Evolutionary conservation across 2,113 vertebrate species (phyloP), one percentile per base, ranked within the genome.

Genomic region (Oophaga pumilio): DNA sequence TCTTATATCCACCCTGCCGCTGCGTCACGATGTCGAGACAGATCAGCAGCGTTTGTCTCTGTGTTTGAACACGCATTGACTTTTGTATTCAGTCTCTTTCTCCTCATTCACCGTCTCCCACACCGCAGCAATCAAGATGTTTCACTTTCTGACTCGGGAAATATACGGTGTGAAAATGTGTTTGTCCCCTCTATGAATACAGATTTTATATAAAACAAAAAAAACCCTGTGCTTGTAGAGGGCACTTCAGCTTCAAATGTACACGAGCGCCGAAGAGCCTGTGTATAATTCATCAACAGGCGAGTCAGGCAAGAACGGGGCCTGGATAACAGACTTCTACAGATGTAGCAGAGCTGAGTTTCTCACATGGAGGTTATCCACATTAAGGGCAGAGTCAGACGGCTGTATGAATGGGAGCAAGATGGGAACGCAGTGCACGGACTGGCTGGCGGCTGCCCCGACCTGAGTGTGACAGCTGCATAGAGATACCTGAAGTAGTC

Each of bases 151-250:
- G 18, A 6, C 33, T 43, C 33, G 9, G 6, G 18, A 50, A 76
- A 76, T 76, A 53, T 76, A 77, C 15, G 49, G 49, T 56, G 50
- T 56, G 8, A 53, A 53, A 77, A 77, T 53, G 0, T 52, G 49
- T 77, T 53, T 50, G 53, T 77, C 76, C 53, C 49, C 6, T 53
- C n/a, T n/a, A n/a, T 77, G 50, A 77, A 77, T 77, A 77, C 76
- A 77, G 49, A 77, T 77, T 77, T 77, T 77, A 56, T 77, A 77
- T 77, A 24, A 56, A 77, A 77, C 76, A 77, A 77, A 77, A 73
- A 18, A 74, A 33, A 74, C n/a, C n/a, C n/a, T 22, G 71, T 50
- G 18, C 50, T 74, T 20, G 20, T 33, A 11, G 71, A 33, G 1
- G 71, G 43, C 12, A 49, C 71, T 74, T 74, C 8, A 74, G 43